Evolutionary conservation across 2,113 vertebrate species (phyloP).

Genomic region (Corvus moneduloides): DNA sequence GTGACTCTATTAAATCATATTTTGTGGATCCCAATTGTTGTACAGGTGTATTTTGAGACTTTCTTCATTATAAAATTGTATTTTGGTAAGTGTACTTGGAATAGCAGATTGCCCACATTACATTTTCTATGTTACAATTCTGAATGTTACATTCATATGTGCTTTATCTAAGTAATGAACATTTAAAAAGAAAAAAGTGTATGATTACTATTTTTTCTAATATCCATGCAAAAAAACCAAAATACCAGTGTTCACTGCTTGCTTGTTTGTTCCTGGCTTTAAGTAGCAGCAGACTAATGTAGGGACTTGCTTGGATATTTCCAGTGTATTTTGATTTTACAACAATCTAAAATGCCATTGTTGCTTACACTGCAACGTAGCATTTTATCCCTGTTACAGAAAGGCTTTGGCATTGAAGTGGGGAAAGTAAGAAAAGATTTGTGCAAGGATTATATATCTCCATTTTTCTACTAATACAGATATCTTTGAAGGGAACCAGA

Average conservation of each 20-base stretch:
- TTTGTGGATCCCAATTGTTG: slow-evolving; percentile 65
- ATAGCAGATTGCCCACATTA: slow-evolving; percentile 68
- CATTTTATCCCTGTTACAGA: neutral
- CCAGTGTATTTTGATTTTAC: slow-evolving; percentile 67
- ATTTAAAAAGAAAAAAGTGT: slow-evolving; percentile 71
- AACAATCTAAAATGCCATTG: neutral
- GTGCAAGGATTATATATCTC: neutral
- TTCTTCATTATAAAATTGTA: slow-evolving; percentile 74
- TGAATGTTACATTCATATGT: slow-evolving; percentile 71
- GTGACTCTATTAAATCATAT: slow-evolving; percentile 67
- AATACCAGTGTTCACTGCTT: slow-evolving; percentile 67
- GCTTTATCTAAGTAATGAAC: slow-evolving; percentile 68
- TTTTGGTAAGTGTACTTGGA: slow-evolving; percentile 74
- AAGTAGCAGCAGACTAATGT: slow-evolving; percentile 40
- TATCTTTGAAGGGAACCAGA: neutral
- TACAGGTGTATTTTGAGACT: slow-evolving; percentile 74
- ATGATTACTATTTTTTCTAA: slow-evolving; percentile 77
- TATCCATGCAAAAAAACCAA: slow-evolving; percentile 53
- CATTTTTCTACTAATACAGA: neutral
- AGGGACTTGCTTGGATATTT: slow-evolving; percentile 49
- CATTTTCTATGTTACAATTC: slow-evolving; percentile 69
- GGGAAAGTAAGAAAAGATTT: neutral
- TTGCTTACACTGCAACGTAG: slow-evolving; percentile 16
- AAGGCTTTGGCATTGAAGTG: neutral
- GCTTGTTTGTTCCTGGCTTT: slow-evolving; percentile 67